Evolutionary conservation across 2,113 vertebrate genomes (phyloP), one percentile per base, ranked within the genome.

Genomic region (Archilochus colubris): DNA sequence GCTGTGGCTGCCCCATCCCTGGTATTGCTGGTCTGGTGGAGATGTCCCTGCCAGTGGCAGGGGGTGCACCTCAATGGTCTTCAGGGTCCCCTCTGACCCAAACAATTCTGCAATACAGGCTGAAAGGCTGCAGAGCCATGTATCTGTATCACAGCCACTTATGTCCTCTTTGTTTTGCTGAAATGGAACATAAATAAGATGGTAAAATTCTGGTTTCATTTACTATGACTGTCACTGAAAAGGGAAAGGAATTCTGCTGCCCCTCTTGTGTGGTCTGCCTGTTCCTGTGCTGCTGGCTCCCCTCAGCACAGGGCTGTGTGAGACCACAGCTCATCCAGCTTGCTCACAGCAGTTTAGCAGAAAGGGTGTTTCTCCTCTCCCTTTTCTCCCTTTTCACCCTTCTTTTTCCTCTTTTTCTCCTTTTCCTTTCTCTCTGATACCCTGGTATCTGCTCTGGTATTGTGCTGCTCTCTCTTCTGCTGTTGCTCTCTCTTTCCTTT

Each of bases 181-280:
- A 64, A 59, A 43, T 30, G 38, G 54, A 66, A 50, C 36, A 13
- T 27, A 28, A 61, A 19, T 24, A 20, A 63, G 53, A 63, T 15
- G 28, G 18, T 72, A 40, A 58, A 70, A 23, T 33, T 5, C 5
- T 2, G 22, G 40, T 38, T 75, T 67, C 3, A 6, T 43, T 86
- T 72, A 8, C 12, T 18, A 0, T 6, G 36, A 10, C 53, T 46
- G 31, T 75, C 0, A 3, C 59, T 73, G 72, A 9, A 30, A 43
- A 58, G 36, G 38, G 24, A 7, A 27, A 28, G 24, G 7, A 24
- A 28, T 82, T 24, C 22, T 63, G 27, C 57, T 50, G n/a, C 53
- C 28, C 30, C 2, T 1, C 30, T 54, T 5, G 8, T 0, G 0
- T 69, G 50, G 9, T 24, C 22, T 51, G 50, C 30, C 53, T 31